Evolutionary conservation across 2,113 vertebrate species (phyloP).

Genomic region (Stegastes partitus): DNA sequence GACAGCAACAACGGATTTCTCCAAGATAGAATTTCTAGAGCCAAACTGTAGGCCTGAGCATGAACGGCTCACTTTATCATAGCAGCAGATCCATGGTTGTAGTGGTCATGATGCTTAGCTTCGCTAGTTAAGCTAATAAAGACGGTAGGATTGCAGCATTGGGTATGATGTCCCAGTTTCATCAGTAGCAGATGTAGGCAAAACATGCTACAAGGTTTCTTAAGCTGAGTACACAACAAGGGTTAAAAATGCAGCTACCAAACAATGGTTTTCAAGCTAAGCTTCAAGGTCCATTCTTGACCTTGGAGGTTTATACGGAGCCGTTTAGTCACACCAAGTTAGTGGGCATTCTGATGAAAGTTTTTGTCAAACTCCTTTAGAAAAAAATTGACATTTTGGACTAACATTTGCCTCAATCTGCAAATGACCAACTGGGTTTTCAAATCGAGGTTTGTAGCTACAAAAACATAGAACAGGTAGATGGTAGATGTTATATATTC

Average conservation of each 20-base stretch:
- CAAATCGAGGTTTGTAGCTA: constrained; percentile 17
- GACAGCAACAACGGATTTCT: constrained; percentile 39
- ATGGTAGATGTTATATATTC: constrained; percentile 54
- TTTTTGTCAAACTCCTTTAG: background rate
- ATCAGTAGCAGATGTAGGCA: constrained; percentile 38
- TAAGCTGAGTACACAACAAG: background rate
- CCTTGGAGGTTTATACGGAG: background rate
- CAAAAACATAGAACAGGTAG: constrained; percentile 26
- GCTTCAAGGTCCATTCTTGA: background rate
- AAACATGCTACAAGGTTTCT: constrained; percentile 9
- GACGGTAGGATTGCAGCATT: constrained; percentile 41
- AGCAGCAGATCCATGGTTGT: constrained; percentile 39
- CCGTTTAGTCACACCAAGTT: background rate
- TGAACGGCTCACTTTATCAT: constrained; percentile 55
- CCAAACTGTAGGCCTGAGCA: constrained; percentile 34
- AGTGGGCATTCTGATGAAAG: background rate
- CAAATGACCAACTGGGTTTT: constrained; percentile 19
- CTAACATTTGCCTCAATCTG: constrained; percentile 35
- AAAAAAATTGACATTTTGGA: constrained; percentile 19
- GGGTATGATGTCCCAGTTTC: constrained; percentile 6
- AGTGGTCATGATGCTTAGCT: constrained; percentile 52
- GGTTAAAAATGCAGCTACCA: constrained; percentile 21
- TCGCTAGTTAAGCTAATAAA: constrained; percentile 47
- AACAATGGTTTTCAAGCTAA: constrained; percentile 1
- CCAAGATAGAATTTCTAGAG: constrained; percentile 17